A percentile compares a stretch with the other conserved stretches of the same genome.
phyloP scores from a whole-genome alignment of 1,140 invertebrate genomes.

The Chlorops oryzae region DNA sequence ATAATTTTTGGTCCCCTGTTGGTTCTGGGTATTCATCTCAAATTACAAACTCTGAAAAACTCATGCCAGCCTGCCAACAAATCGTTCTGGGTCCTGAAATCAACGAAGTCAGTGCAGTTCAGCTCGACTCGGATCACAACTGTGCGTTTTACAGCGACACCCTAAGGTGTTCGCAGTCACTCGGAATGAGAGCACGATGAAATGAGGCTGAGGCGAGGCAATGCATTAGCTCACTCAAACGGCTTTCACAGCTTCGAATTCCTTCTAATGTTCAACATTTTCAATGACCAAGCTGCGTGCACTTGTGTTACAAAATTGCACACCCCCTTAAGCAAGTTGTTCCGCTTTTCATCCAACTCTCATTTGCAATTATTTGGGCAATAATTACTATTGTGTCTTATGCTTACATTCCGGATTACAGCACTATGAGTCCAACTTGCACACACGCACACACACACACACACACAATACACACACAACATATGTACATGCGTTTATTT shows the following conservation, averaged over 20 bases:
- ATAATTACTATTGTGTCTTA: conserved; percentile 49
- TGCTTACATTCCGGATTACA: conserved; percentile 31
- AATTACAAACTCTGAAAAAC: conserved; percentile 12
- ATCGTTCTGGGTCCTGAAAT: neutral
- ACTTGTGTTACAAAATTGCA: neutral
- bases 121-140: conserved; percentile 12
- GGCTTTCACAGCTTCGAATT: neutral
- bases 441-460: too few species aligned
- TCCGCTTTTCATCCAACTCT: neutral
- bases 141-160: conserved; percentile 39
- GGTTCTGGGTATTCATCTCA: too few species aligned
- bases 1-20: too few species aligned
- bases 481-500: neutral
- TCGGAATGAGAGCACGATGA: conserved; percentile 8
- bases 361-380: conserved; percentile 48
- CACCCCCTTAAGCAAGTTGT: neutral
- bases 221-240: neutral
- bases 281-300: neutral
- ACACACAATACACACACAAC: too few species aligned
- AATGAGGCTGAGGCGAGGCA: neutral
- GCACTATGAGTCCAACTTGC: neutral
- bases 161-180: conserved; percentile 44
- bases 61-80: neutral
- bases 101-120: neutral
- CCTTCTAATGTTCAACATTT: neutral